These are phyloP conservation scores for Drosophila repletoides DNA, from an alignment of 1,140 invertebrate species.

Conservation along the genomic window DNA sequence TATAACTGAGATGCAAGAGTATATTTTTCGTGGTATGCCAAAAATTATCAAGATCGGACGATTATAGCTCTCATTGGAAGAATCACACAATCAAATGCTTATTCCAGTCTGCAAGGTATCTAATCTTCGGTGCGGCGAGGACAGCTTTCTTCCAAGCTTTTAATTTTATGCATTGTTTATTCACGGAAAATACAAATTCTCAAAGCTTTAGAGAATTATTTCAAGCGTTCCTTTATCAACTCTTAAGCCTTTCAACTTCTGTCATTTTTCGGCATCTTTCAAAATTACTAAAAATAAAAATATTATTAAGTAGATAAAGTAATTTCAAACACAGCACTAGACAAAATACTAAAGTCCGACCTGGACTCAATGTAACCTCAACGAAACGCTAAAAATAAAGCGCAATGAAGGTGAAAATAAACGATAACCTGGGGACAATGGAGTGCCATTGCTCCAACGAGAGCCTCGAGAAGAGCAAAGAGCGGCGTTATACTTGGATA, in stretches of 20 bases:
- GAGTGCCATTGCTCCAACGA: not conserved
- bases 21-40: no score
- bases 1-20: no score
- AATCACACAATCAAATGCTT: no score
- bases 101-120: no score
- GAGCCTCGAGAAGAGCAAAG: not conserved
- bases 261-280: constrained; percentile 19
- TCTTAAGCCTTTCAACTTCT: not conserved
- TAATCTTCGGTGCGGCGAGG: no score
- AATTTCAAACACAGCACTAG: not conserved
- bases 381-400: not conserved
- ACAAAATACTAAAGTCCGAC: constrained; percentile 2
- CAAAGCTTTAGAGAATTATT: no score
- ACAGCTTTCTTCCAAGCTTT: no score
- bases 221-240: not conserved
- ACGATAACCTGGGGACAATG: not conserved
- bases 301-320: not conserved
- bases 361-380: not conserved
- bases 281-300: constrained; percentile 17
- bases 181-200: not conserved
- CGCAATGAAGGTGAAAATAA: not conserved
- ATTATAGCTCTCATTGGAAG: no score
- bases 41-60: no score
- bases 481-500: constrained; percentile 34
- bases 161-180: no score